Evolutionary conservation across 2,113 vertebrate genomes (phyloP), one percentile per base, ranked within the genome.

Genomic region (Climacteris rufus): DNA sequence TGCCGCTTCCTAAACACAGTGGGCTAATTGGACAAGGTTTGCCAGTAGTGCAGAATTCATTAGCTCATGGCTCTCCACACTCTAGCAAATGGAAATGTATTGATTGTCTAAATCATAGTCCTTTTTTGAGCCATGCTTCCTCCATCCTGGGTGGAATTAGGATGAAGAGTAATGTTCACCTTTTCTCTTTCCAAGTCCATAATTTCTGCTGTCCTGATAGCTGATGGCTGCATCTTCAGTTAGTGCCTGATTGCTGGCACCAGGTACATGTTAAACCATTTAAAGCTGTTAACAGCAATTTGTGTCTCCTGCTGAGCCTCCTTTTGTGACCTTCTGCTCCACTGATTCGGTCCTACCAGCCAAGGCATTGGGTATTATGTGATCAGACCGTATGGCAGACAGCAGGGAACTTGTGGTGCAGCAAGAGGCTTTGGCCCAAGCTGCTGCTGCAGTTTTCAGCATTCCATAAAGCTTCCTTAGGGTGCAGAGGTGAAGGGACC

Each of bases 1-100:
- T 44, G 14, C 25, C 0, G 0, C 42, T 63, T 86, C 44, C 33
- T 27, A 35, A 9, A 60, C 12, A 3, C 0, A 4, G 22, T 0
- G 0, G 39, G 22, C 39, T 70, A 21, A 44, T 52, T 64, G 47
- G 60, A 22, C 19, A 25, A 27, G 17, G 25, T 74, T 78, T 89
- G 27, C 47, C 60, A 35, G 27, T 64, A 54, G 21, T 30, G 50
- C 33, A 57, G 17, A 63, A 75, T 61, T 90, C 30, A 31, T 83
- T 63, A 75, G 22, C 40, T 84, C 0, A 0, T 64, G 44, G 50
- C 15, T 87, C 78, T 83, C 76, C 30, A n/a, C 18, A 3, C 9
- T 31, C 10, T 17, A n/a, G 33, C 9, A 81, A 69, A 57, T 57
- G 60, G 45, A 93, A 86, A 64, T 40, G 3, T 27, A 17, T 14